phyloP scores from a whole-genome alignment of 2,113 vertebrate species.

The Microtus richardsoni region DNA sequence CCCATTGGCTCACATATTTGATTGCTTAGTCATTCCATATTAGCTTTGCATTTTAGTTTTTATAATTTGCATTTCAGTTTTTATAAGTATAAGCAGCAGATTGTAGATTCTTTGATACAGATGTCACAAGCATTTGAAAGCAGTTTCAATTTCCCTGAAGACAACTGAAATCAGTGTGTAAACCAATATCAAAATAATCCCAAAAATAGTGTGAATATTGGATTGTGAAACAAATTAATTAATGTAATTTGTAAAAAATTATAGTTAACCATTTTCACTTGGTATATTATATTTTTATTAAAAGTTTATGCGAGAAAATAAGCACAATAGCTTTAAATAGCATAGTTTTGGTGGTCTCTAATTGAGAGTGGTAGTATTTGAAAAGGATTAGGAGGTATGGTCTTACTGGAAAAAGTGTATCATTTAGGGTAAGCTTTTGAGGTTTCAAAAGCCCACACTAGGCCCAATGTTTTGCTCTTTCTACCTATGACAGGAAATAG shows the following conservation, averaged over 20 bases:
- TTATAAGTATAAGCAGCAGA: neutral
- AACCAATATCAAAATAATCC: slow-evolving; percentile 7
- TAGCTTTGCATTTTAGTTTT: neutral
- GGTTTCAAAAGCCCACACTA: neutral
- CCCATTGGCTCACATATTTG: no score
- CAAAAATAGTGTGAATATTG: neutral
- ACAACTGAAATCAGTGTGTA: neutral
- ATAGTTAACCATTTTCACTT: slow-evolving; percentile 27
- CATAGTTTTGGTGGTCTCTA: neutral
- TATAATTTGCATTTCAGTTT: neutral
- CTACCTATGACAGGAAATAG: neutral
- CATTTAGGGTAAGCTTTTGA: neutral
- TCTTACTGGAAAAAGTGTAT: neutral
- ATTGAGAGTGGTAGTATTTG: neutral
- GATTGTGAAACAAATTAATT: neutral
- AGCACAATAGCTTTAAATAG: neutral
- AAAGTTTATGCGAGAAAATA: neutral
- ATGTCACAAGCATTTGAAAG: slow-evolving; percentile 7
- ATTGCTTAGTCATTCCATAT: neutral
- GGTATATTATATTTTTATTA: neutral
- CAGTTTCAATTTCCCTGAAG: neutral
- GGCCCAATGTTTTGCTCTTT: neutral
- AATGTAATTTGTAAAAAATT: neutral
- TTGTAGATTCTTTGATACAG: neutral
- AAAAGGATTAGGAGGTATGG: neutral